phyloP scores from a whole-genome alignment of 2,888 invertebrate species.

The Fragum fragum region DNA sequence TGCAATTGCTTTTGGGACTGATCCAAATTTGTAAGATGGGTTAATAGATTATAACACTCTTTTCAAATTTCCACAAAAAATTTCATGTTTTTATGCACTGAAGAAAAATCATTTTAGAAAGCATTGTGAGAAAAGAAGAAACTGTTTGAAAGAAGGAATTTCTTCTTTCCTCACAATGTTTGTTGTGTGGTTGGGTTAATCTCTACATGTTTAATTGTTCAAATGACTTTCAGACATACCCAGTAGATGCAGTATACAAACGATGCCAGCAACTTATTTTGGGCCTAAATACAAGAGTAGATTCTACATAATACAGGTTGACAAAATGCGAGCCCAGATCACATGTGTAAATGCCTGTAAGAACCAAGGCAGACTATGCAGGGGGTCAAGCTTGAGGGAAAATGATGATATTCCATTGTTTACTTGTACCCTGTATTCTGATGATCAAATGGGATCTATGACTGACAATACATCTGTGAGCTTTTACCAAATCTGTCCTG shows the following conservation, averaged over 20 bases:
- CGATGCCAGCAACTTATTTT: not conserved
- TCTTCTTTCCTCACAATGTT: too few relatives aligned
- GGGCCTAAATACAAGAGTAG: not conserved
- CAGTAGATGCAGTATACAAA: not conserved
- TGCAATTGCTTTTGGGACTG: too few relatives aligned
- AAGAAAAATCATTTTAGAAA: too few relatives aligned
- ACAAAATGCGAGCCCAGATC: not conserved
- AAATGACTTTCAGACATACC: not conserved
- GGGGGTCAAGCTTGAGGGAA: not conserved
- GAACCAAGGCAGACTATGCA: not conserved
- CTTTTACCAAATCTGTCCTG: conserved; percentile 10
- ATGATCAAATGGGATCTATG: not conserved
- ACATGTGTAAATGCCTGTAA: conserved; percentile 5
- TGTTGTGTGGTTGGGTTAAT: too few relatives aligned
- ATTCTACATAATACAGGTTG: not conserved
- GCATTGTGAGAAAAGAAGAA: too few relatives aligned
- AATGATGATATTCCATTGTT: not conserved
- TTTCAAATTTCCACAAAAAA: too few relatives aligned
- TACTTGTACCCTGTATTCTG: not conserved
- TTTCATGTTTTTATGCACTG: too few relatives aligned
- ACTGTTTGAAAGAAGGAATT: too few relatives aligned
- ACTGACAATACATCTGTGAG: not conserved
- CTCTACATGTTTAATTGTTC: too few relatives aligned
- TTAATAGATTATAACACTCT: too few relatives aligned
- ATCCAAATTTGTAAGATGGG: too few relatives aligned